Base-by-base conservation (phyloP, 2,113 vertebrate species). In the Gorsachius goisagi region DNA sequence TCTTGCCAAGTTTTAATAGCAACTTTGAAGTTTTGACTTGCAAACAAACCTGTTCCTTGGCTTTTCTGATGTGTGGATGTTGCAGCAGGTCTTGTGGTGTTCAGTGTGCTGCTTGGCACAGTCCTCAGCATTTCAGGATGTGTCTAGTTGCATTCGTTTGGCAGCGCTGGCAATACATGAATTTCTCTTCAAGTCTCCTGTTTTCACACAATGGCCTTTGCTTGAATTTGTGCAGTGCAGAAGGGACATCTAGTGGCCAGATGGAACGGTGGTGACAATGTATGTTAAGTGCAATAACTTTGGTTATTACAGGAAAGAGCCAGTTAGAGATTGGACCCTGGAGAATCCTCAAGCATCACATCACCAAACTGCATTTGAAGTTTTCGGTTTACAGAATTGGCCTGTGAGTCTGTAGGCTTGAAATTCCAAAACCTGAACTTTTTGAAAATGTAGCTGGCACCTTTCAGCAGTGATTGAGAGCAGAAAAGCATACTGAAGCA, bases 191-290 rank as follows among this genome's bases (percentile, higher is more conserved):
- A 39, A 1, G 10, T 9, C 12, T 11, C 7, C 26, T 12, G 33
- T 39, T 78, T 16, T 35, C 68, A 20, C 39, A 6, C 4, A 2
- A 2, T 12, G 33, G 12, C 66, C 58, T 52, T 77, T n/a, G 52
- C 72, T n/a, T 32, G 80, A 24, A 6, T 75, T 75, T 33, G 74
- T 49, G 37, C 67, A 8, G 92, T 85, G 88, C 86, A 52, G 75
- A 92, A 68, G 69, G 80, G 97, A 85, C 89, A 92, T 89, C 96
- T 81, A 41, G 79, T 28, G 95, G 90, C 59, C 75, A 20, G 39
- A 15, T 17, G 45, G 47, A 20, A 28, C 58, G 69, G 63, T 6
- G 37, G 75, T 58, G 81, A 27, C 10, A 11, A 19, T n/a, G 66
- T 28, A 2, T 41, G n/a, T 6, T 16, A 8, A 9, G 44, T 49